A percentile compares a stretch with the other conserved stretches of the same genome.
phyloP scores from a whole-genome alignment of 2,797 vertebrate species.

The Tangara arthus region DNA sequence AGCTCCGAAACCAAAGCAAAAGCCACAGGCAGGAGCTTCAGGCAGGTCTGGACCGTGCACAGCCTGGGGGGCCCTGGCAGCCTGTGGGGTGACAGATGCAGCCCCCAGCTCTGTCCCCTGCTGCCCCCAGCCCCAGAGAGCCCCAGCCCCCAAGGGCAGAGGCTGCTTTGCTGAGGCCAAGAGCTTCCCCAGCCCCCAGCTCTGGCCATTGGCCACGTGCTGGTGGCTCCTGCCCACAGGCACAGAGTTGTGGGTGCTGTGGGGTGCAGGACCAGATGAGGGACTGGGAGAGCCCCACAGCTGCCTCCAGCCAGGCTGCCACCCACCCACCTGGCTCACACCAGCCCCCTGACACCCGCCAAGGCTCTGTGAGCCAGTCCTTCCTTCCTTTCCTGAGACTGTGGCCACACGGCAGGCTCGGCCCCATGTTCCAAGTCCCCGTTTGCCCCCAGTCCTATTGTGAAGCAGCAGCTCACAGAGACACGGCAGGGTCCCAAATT shows the following conservation, averaged over 20 bases:
- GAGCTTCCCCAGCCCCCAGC: not conserved
- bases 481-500: not conserved
- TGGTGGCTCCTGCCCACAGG: accelerated
- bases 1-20: not conserved
- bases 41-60: not conserved
- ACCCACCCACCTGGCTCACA: not conserved
- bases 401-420: not conserved
- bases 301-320: not conserved
- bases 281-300: not conserved
- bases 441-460: not conserved
- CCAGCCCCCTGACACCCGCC: not conserved
- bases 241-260: not conserved
- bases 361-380: not conserved
- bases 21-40: not conserved
- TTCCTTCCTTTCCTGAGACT: constrained; percentile 71
- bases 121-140: not conserved
- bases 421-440: accelerated
- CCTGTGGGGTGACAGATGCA: not conserved
- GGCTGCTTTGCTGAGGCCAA: not conserved
- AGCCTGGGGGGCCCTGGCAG: not conserved
- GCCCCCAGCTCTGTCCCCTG: not conserved
- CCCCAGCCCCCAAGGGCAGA: not conserved
- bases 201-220: accelerated
- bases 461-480: not conserved
- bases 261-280: not conserved